Conservation (phyloP, 2,113 vertebrate genomes). For the Mus pahari region DNA sequence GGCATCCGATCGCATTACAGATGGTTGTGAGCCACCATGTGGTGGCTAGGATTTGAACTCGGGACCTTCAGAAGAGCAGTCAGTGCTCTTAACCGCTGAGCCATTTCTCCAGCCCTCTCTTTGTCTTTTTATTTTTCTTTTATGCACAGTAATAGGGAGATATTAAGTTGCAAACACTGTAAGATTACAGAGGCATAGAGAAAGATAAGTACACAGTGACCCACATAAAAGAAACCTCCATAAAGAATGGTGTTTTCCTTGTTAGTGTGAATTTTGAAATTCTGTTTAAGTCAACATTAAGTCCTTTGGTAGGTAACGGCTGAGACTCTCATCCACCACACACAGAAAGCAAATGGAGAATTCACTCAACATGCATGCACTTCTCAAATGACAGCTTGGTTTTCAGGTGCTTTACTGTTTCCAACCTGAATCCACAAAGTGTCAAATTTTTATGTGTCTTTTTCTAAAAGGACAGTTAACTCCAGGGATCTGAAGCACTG, state of each 20-base stretch:
- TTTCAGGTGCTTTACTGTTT: slow-evolving; percentile 68
- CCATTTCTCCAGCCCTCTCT: no score
- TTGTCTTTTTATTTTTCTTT: neutral
- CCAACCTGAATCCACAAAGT: slow-evolving; percentile 45
- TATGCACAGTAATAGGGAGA: neutral
- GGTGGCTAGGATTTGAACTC: no score
- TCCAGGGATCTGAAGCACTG: slow-evolving; percentile 79
- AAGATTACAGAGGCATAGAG: neutral
- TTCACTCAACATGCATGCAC: slow-evolving; percentile 2
- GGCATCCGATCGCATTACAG: no score
- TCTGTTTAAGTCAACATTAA: neutral
- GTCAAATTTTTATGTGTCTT: slow-evolving; percentile 74
- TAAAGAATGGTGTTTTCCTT: neutral
- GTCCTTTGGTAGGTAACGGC: neutral
- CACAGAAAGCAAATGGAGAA: neutral
- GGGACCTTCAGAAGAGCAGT: no score
- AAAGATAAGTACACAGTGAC: neutral
- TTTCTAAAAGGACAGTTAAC: slow-evolving; percentile 83
- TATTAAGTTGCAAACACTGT: neutral
- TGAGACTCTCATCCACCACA: neutral
- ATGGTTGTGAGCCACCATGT: no score
- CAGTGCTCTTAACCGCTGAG: no score
- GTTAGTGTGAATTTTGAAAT: neutral
- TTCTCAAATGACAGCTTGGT: slow-evolving; percentile 68
- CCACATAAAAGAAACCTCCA: neutral